Conservation (phyloP, 2,888 invertebrate species). For the Resseliella maxima region DNA sequence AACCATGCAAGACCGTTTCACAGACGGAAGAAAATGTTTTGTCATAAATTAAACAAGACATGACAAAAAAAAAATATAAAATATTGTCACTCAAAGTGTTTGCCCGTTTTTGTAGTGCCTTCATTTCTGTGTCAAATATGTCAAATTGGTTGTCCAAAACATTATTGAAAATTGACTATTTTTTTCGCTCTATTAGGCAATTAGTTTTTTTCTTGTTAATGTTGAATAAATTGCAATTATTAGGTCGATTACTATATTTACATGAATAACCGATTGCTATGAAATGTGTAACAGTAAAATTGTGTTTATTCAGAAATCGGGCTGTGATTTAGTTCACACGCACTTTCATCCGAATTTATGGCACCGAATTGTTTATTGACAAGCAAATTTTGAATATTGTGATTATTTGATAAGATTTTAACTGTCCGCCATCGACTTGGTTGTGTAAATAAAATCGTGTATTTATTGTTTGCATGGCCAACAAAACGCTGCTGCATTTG, state of each 20-base stretch:
- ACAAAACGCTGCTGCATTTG: neutral
- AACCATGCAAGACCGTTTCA: neutral
- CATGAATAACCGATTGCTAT: neutral
- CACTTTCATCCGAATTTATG: neutral
- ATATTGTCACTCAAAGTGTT: neutral
- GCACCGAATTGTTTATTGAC: no score
- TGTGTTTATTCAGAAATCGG: neutral
- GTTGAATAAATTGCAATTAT: neutral
- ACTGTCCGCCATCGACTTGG: neutral
- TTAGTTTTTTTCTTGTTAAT: neutral
- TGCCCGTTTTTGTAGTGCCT: neutral
- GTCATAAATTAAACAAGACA: constrained; percentile 18
- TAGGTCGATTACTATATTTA: neutral
- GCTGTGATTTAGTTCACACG: neutral
- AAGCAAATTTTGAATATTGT: no score
- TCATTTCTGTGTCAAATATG: neutral
- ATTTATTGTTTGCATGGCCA: neutral
- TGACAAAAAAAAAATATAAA: neutral
- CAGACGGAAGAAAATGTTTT: neutral
- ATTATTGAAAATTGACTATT: neutral
- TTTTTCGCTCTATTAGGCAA: neutral
- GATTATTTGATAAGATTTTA: neutral
- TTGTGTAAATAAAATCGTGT: neutral
- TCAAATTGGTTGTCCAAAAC: neutral
- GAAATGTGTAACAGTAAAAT: neutral